phyloP scores from a whole-genome alignment of 35 echinoderm and acorn worm genomes.

The Ptychodera flava region DNA sequence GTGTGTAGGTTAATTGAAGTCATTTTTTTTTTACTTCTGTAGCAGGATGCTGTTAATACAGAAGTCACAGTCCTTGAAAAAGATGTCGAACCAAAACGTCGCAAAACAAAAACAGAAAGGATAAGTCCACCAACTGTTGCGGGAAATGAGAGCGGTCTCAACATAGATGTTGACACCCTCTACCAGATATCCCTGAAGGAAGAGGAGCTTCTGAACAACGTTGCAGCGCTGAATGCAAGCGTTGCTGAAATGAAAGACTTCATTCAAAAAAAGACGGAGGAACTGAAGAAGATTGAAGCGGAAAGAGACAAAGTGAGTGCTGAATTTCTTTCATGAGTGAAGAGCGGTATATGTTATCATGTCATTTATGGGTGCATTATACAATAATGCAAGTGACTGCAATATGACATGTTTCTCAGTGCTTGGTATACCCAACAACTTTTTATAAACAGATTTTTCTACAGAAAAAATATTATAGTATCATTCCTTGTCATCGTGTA shows the following conservation, averaged over 20 bases:
- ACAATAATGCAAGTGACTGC: too few species aligned
- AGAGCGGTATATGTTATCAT: too few species aligned
- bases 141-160: neutral
- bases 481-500: too few species aligned
- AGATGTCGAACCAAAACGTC: neutral
- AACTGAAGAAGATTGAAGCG: neutral
- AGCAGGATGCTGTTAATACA: neutral
- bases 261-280: neutral
- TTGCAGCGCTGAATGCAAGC: neutral
- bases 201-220: neutral
- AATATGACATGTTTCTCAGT: too few species aligned
- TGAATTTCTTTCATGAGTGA: too few species aligned
- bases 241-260: neutral
- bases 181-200: neutral
- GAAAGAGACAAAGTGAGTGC: neutral
- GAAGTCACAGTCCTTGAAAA: neutral
- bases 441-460: too few species aligned
- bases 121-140: neutral
- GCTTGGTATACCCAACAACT: too few species aligned
- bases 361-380: too few species aligned
- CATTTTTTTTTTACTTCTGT: too few species aligned
- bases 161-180: neutral
- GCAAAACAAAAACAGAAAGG: neutral
- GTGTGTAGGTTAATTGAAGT: too few species aligned
- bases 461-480: too few species aligned